Evolutionary conservation across 2,888 invertebrate species (phyloP).

Genomic region (Calameuta filiformis): DNA sequence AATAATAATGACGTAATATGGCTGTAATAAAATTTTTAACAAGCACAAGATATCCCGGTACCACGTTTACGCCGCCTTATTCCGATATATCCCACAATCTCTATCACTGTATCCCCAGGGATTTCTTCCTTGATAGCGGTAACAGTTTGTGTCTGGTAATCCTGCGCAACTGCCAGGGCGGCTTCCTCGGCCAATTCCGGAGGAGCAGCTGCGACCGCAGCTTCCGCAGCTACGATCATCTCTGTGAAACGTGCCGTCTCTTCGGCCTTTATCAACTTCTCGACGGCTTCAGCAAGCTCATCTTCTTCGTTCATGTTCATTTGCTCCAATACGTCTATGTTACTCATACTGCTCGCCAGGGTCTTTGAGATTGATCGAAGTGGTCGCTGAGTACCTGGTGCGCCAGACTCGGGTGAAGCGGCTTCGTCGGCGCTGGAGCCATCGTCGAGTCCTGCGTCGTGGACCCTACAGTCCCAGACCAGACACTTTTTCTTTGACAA

Average conservation of each 20-base stretch:
- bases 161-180: constrained; percentile 63
- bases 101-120: constrained; percentile 61
- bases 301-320: constrained; percentile 47
- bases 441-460: no score
- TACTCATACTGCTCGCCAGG: constrained; percentile 33
- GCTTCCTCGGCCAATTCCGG: constrained; percentile 67
- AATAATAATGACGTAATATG: no score
- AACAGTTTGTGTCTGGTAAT: constrained; percentile 56
- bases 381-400: constrained; percentile 20
- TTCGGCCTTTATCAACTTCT: constrained; percentile 65
- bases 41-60: neutral
- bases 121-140: constrained; percentile 56
- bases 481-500: no score
- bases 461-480: no score
- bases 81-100: constrained; percentile 67
- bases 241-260: constrained; percentile 65
- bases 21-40: neutral
- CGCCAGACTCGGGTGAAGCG: neutral
- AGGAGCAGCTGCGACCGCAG: constrained; percentile 64
- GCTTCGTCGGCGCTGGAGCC: constrained; percentile 16
- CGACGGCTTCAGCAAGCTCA: constrained; percentile 64
- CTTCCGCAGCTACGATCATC: constrained; percentile 65
- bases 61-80: constrained; percentile 60
- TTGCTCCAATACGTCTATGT: constrained; percentile 31
- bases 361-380: constrained; percentile 26